Evolutionary conservation across 2,888 invertebrate species (phyloP), one percentile per base, ranked within the genome.

Genomic region (Dusona sp.): DNA sequence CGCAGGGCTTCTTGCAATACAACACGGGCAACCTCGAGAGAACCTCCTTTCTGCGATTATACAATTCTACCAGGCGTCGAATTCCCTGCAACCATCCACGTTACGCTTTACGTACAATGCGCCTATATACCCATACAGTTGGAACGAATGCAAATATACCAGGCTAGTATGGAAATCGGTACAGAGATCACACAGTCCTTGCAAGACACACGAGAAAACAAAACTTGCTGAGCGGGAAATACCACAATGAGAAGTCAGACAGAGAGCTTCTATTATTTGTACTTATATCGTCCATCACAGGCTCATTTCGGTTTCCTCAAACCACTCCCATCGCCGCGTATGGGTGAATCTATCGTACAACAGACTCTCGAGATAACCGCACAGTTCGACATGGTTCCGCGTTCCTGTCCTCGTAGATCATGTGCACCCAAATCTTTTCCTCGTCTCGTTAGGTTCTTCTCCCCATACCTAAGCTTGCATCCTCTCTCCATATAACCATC

Each of bases 121-220:
- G 19, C 6, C 36, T 11, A 54, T 54, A 33, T 64, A 33, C 25
- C 36, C 38, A n/a, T 65, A 29, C 75, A 8, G 33, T 82, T 81
- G 48, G 38, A 67, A 78, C 74, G 42, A 79, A 82, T 74, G 82
- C 79, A 85, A 82, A 85, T 82, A 85, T 68, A 16, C 85, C 33
- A 61, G 77, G n/a, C 7, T 54, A 16, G 70, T 33, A 54, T 33
- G 65, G 67, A 68, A 67, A 74, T 38, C 68, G 22, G 45, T 25
- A 51, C 45, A 45, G 33, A 48, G 72, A 73, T 85, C 77, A 61
- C 73, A 45, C 85, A 79, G 81, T 68, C 68, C 79, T 73, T n/a
- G 78, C 74, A 82, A 79, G 79, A 85, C 33, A 85, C 73, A 82
- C 79, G 38, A 16, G 68, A 75, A 68, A 81, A 81, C 72, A 65